Conservation (phyloP, 2,113 vertebrate species). For the Ascaphus truei region DNA sequence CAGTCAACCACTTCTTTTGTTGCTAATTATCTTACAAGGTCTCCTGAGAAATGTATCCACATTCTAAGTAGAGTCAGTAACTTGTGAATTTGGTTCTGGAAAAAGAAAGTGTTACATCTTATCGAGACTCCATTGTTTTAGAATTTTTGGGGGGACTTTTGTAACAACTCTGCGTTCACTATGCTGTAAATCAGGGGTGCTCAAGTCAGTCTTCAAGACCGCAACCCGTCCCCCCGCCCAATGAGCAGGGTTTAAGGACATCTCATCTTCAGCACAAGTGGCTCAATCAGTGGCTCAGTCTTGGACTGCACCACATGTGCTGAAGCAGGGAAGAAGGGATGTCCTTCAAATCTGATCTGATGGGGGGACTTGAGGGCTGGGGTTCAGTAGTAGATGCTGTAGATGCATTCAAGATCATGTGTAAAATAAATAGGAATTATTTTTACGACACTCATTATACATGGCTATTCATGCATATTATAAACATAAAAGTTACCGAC, state of each 20-base stretch:
- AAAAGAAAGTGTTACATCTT: background rate
- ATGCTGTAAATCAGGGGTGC: too few relatives aligned
- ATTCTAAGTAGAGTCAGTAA: background rate
- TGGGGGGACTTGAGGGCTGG: too few relatives aligned
- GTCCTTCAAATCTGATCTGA: too few relatives aligned
- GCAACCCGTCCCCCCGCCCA: too few relatives aligned
- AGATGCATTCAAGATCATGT: background rate
- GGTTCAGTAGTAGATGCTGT: too few relatives aligned
- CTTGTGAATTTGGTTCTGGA: background rate
- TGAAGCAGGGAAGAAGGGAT: too few relatives aligned
- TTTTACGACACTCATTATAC: slow-evolving; percentile 4
- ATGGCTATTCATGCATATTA: slow-evolving; percentile 3
- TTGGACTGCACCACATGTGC: too few relatives aligned
- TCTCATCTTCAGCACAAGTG: too few relatives aligned
- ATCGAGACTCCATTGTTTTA: background rate
- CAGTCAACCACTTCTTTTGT: background rate
- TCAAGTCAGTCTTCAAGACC: too few relatives aligned
- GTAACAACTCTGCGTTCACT: background rate
- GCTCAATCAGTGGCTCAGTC: too few relatives aligned
- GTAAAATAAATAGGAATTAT: background rate
- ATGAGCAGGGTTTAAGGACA: too few relatives aligned
- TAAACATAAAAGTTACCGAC: background rate
- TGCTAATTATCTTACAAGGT: background rate
- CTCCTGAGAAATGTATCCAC: background rate
- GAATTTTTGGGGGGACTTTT: background rate